These are phyloP conservation scores for Remorina albescens DNA, from an alignment of 2,797 vertebrate genomes.

Conservation along the genomic window DNA sequence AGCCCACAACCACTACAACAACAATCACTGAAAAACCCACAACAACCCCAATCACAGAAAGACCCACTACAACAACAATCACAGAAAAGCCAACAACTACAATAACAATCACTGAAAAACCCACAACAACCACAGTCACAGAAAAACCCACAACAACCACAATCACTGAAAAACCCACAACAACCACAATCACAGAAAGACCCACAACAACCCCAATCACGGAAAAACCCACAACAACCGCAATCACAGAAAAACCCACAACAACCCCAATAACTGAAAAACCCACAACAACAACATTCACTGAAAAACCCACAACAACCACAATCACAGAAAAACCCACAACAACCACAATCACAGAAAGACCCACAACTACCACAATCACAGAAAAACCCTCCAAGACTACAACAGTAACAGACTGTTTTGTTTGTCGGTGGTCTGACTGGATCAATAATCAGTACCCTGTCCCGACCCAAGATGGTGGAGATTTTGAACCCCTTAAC, in stretches of 20 bases:
- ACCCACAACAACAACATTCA: too few relatives aligned
- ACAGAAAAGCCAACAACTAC: too few relatives aligned
- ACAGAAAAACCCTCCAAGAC: neutral
- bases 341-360: neutral
- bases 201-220: too few relatives aligned
- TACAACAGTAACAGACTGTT: neutral
- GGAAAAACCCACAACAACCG: neutral
- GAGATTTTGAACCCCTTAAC: slow-evolving; percentile 84
- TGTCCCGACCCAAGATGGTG: slow-evolving; percentile 31
- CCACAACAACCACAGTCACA: neutral
- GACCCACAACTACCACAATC: too few relatives aligned
- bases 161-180: neutral
- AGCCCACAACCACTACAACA: too few relatives aligned
- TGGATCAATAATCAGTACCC: slow-evolving; percentile 83
- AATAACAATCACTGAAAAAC: too few relatives aligned
- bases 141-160: neutral
- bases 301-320: neutral
- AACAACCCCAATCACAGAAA: too few relatives aligned
- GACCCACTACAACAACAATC: too few relatives aligned
- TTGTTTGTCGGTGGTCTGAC: slow-evolving; percentile 80
- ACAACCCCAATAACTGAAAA: too few relatives aligned
- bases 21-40: too few relatives aligned
- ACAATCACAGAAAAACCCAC: neutral
- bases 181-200: too few relatives aligned
- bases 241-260: neutral